Base-by-base conservation (phyloP, 2,797 vertebrate genomes). In the Smutsia temminckii region DNA sequence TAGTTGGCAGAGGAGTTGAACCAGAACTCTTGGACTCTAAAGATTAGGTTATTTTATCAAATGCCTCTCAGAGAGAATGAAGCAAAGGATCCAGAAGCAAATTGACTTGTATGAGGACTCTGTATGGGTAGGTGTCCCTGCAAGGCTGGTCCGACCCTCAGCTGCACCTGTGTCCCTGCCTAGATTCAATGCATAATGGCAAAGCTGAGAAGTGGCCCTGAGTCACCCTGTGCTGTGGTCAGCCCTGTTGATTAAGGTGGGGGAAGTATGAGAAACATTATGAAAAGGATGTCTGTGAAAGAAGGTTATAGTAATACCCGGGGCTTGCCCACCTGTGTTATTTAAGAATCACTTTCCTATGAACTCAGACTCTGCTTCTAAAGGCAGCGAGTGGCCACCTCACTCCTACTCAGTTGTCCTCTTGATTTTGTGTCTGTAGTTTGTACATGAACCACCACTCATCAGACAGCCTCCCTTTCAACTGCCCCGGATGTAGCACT, bases 201-300 rank as follows among this genome's bases (percentile, higher is more conserved):
- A 57, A 64, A 42, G 40, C 55, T 75, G 29, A 78, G 72, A 21
- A 23, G n/a, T 57, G 80, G 23, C 12, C 89, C 49, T 95, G 97
- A 97, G 94, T 97, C 93, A 96, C 79, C 21, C 32, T 34, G 18
- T 85, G 49, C 6, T 94, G 80, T 85, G 87, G 90, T 94, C 77
- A 92, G 87, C 49, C 34, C 21, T 86, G 74, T 68, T 90, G 71
- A 77, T 85, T 69, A 92, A 95, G 96, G 96, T 91, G 59, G 34
- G 32, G 18, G 42, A 92, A 20, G 18, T 42, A 6, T 95, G 94
- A 95, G 78, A 97, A 96, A 86, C 37, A 37, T 32, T 29, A 4
- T 80, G 74, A 78, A 81, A 79, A 93, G 49, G 55, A 74, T 72
- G 86, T 92, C 61, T 93, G 40, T 23, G 42, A 46, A 64, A 94